Base-by-base conservation (phyloP, 2,113 vertebrate genomes). In the Lagenorhynchus albirostris region DNA sequence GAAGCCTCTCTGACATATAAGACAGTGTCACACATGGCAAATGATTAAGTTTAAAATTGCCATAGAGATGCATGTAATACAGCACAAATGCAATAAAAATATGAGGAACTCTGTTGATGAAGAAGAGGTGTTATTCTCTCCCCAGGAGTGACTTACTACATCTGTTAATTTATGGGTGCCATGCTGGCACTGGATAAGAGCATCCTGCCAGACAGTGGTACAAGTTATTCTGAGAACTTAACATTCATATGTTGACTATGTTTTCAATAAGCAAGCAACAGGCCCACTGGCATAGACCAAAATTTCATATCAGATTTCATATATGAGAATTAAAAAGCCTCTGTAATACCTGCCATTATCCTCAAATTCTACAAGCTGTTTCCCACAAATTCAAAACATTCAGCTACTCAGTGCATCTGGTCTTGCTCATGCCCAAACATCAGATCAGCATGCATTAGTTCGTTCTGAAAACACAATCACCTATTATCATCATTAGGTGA, bases 121-220 rank as follows among this genome's bases (percentile, higher is more conserved):
- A 53, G 17, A 65, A 83, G 23, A 50, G 11, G 53, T 55, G 4
- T 38, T 21, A 38, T 74, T 67, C 26, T 67, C 23, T 9, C 17
- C 31, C 58, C 5, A 33, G 21, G 0, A 68, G 26, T n/a, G 31
- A n/a, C 33, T 31, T 73, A 10, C 6, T 17, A 62, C 1, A 4
- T 80, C 12, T 60, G 7, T 73, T 80, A 3, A 12, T 38, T 9
- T 20, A 26, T 20, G 41, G 5, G 8, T 82, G 1, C 1, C 2
- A 0, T 36, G 11, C 29, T 20, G 8, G 4, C 9, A 25, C 11
- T 3, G 8, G 8, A 12, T 0, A 2, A 29, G 4, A 23, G 9
- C 13, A 60, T 36, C 20, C 36, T 68, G 4, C 23, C 33, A 70
- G 82, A 87, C 3, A 17, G 9, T 67, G n/a, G 12, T 55, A 41